phyloP scores from a whole-genome alignment of 2,888 invertebrate genomes.

The Apodemia zela region DNA sequence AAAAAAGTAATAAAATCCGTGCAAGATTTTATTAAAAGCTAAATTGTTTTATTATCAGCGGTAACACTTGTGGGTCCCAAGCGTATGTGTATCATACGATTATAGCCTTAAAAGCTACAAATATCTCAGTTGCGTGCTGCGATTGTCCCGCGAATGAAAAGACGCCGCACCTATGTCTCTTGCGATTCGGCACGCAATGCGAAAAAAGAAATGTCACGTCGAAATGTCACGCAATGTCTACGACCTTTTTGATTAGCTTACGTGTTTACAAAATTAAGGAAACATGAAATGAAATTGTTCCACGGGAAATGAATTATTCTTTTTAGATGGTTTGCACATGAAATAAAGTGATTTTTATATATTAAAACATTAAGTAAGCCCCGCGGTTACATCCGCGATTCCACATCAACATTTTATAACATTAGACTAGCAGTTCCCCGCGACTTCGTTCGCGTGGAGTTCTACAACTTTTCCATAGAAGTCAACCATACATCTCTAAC shows the following conservation, averaged over 20 bases:
- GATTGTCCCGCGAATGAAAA: constrained; percentile 9
- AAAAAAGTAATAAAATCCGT: too few relatives aligned
- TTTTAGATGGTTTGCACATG: not conserved
- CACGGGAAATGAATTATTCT: not conserved
- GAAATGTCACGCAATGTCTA: constrained; percentile 9
- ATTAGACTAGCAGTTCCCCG: too few relatives aligned
- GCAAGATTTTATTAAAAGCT: too few relatives aligned
- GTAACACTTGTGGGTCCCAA: too few relatives aligned
- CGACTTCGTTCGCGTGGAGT: too few relatives aligned
- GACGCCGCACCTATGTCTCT: constrained; percentile 9
- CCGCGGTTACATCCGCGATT: too few relatives aligned
- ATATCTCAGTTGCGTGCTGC: not conserved
- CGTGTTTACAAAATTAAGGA: constrained; percentile 1
- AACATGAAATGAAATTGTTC: not conserved
- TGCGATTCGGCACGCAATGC: not conserved
- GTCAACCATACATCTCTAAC: too few relatives aligned
- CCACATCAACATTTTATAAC: too few relatives aligned
- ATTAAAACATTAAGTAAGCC: not conserved
- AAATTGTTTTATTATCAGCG: too few relatives aligned
- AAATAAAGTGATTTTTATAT: not conserved
- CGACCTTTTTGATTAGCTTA: constrained; percentile 7
- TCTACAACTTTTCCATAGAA: too few relatives aligned
- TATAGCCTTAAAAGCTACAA: not conserved
- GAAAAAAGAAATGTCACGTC: constrained; percentile 10
- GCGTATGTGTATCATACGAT: not conserved